phyloP scores from a whole-genome alignment of 2,797 vertebrate species.

The Varecia variegata region DNA sequence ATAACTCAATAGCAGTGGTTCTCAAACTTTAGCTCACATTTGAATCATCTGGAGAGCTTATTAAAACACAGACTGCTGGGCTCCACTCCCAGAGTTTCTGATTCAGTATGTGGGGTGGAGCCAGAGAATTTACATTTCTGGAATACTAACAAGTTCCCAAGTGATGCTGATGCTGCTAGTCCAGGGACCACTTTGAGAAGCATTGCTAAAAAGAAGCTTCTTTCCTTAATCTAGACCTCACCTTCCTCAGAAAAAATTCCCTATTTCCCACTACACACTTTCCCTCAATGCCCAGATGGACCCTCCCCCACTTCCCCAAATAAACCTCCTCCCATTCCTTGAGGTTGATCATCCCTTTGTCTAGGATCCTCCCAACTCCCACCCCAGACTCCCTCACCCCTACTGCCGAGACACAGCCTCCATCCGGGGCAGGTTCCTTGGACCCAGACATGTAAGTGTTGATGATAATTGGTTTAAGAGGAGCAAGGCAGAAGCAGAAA shows the following conservation, averaged over 20 bases:
- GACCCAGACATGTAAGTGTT: background rate
- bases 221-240: background rate
- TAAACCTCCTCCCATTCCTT: background rate
- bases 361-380: background rate
- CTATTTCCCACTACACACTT: background rate
- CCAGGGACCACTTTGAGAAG: background rate
- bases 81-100: background rate
- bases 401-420: background rate
- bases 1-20: background rate
- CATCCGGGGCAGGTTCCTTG: background rate
- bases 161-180: background rate
- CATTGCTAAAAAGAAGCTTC: background rate
- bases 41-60: background rate
- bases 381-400: background rate
- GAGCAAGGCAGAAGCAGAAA: conserved; percentile 6
- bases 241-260: background rate
- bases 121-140: background rate
- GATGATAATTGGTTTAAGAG: conserved; percentile 30
- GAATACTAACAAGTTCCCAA: background rate
- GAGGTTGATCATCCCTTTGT: background rate
- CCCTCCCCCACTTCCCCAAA: background rate
- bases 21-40: background rate
- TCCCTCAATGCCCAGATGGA: background rate
- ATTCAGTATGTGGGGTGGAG: background rate
- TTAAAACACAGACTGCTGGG: background rate